These are phyloP conservation scores for Suillia variegata DNA, from an alignment of 2,888 invertebrate species.

Conservation along the genomic window DNA sequence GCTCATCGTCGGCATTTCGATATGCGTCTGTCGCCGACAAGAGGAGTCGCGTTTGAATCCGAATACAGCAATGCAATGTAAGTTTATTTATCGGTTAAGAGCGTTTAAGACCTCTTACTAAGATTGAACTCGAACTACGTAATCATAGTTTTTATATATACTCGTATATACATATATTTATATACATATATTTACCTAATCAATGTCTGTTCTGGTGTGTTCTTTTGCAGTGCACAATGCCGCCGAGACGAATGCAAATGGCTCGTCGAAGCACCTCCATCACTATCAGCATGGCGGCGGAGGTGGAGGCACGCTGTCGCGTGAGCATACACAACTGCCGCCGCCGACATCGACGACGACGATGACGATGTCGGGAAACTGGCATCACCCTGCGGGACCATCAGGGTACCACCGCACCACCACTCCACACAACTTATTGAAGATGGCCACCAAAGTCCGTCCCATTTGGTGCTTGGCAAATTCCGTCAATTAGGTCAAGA, in stretches of 20 bases:
- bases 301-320: slow-evolving; percentile 67
- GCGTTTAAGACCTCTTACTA: too few species aligned
- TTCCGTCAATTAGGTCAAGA: slow-evolving; percentile 66
- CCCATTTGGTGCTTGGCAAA: slow-evolving; percentile 93
- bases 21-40: slow-evolving; percentile 76
- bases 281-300: slow-evolving; percentile 59
- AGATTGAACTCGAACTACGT: too few species aligned
- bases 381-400: slow-evolving; percentile 90
- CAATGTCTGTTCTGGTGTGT: background rate
- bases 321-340: slow-evolving; percentile 66
- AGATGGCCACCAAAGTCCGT: slow-evolving; percentile 81
- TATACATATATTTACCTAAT: background rate
- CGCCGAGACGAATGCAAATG: slow-evolving; percentile 74
- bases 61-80: slow-evolving; percentile 63
- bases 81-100: slow-evolving; percentile 28
- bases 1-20: slow-evolving; percentile 71
- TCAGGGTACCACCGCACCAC: slow-evolving; percentile 63
- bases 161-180: background rate
- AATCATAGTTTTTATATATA: background rate
- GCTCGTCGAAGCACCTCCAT: slow-evolving; percentile 69
- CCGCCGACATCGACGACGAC: slow-evolving; percentile 34
- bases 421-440: slow-evolving; percentile 63
- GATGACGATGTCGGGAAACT: slow-evolving; percentile 95
- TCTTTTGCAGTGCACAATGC: slow-evolving; percentile 56
- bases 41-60: slow-evolving; percentile 53